Evolutionary conservation across 2,888 invertebrate genomes (phyloP).

Genomic region (Leptothorax acervorum): DNA sequence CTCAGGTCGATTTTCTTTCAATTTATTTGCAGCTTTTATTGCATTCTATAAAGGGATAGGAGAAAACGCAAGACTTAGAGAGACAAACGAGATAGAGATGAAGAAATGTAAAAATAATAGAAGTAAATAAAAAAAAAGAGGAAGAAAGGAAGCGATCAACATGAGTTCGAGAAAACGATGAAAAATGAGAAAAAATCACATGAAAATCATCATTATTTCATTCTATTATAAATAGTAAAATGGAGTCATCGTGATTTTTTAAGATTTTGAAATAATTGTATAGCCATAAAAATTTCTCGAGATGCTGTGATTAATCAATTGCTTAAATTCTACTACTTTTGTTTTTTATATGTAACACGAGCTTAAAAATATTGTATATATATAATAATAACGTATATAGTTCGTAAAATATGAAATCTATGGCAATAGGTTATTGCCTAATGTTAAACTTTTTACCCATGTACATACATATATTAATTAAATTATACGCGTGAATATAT

Average conservation of each 20-base stretch:
- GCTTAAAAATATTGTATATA: too few relatives aligned
- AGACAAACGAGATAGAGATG: not conserved
- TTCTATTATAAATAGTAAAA: not conserved
- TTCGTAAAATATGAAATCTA: not conserved
- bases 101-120: not conserved
- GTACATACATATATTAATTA: not conserved
- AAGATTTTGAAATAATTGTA: not conserved
- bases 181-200: not conserved
- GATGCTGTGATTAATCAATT: not conserved
- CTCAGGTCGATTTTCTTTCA: slow-evolving; percentile 88
- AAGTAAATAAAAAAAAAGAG: not conserved
- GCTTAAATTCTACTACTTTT: not conserved
- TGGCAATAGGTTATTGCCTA: too few relatives aligned
- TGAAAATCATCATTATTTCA: not conserved
- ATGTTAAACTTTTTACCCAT: not conserved
- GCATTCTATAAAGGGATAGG: slow-evolving; percentile 83
- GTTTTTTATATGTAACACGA: not conserved
- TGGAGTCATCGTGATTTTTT: not conserved
- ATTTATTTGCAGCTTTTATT: slow-evolving; percentile 87
- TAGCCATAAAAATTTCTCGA: not conserved
- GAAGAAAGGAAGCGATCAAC: not conserved
- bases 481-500: not conserved
- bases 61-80: not conserved
- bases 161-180: not conserved
- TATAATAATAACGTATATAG: too few relatives aligned